A percentile compares a stretch with the other conserved stretches of the same genome.
Evolutionary conservation across 1,140 invertebrate genomes (phyloP).

Genomic region (Drosophila sproati): DNA sequence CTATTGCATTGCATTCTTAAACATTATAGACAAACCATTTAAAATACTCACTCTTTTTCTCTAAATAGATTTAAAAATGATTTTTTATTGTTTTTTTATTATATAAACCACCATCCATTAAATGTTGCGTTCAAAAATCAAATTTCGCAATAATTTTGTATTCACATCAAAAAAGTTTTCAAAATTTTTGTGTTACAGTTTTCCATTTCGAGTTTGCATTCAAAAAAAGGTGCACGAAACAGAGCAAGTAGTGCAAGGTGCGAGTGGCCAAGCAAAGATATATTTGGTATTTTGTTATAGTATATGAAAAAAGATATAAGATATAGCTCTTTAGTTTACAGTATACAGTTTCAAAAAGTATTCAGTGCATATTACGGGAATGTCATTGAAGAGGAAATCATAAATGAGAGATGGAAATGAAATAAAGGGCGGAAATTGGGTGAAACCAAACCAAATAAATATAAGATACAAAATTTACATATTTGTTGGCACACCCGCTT

Average conservation of each 20-base stretch:
- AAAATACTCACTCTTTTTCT: slow-evolving; percentile 84
- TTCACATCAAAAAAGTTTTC: slow-evolving; percentile 81
- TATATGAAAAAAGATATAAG: slow-evolving; percentile 82
- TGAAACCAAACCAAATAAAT: slow-evolving; percentile 29
- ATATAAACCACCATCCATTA: slow-evolving; percentile 79
- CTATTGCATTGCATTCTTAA: slow-evolving; percentile 72
- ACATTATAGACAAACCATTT: slow-evolving; percentile 76
- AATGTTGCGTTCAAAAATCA: slow-evolving; percentile 83
- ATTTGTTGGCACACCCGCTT: slow-evolving; percentile 83
- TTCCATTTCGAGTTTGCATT: slow-evolving; percentile 81
- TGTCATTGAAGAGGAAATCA: slow-evolving; percentile 16
- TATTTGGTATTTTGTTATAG: slow-evolving; percentile 59
- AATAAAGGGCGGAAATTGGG: background rate
- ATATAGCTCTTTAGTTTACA: slow-evolving; percentile 79
- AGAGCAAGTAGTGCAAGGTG: slow-evolving; percentile 82
- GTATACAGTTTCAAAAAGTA: slow-evolving; percentile 71
- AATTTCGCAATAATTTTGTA: slow-evolving; percentile 80
- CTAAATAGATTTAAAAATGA: slow-evolving; percentile 77
- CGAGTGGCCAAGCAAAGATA: slow-evolving; percentile 83
- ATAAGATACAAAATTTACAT: slow-evolving; percentile 73
- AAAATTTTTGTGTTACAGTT: slow-evolving; percentile 65
- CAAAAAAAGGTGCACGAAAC: slow-evolving; percentile 82
- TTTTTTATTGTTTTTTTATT: slow-evolving; percentile 65
- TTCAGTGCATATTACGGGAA: slow-evolving; percentile 53
- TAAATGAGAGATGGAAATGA: slow-evolving; percentile 15